phyloP scores from a whole-genome alignment of 2,888 invertebrate species.

The Lasioglossum zephyrum region DNA sequence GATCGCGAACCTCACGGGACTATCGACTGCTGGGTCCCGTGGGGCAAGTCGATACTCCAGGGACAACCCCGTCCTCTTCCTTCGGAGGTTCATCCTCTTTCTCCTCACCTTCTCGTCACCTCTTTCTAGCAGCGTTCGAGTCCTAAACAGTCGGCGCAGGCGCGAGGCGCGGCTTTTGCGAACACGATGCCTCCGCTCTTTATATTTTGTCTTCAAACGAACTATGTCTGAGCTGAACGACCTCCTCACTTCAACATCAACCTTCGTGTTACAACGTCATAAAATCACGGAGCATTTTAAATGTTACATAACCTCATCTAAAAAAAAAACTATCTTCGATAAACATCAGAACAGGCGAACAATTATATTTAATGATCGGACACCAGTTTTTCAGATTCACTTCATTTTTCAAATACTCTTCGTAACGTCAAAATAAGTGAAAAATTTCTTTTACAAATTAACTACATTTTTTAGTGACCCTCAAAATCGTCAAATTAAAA shows the following conservation, averaged over 20 bases:
- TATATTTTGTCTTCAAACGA: conserved; percentile 53
- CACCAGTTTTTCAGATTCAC: too few relatives aligned
- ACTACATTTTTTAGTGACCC: too few relatives aligned
- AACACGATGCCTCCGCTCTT: conserved; percentile 53
- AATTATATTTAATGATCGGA: too few relatives aligned
- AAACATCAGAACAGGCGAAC: background rate
- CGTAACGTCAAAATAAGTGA: too few relatives aligned
- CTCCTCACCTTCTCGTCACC: conserved; percentile 74
- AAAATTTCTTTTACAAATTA: too few relatives aligned
- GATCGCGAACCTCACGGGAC: conserved; percentile 83
- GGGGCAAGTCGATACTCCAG: conserved; percentile 84
- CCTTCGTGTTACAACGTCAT: background rate
- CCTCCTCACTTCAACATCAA: background rate
- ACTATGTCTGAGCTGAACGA: background rate
- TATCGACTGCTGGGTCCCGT: conserved; percentile 84
- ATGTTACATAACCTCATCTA: background rate
- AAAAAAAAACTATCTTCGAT: background rate
- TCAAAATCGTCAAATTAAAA: too few relatives aligned
- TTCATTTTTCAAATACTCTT: too few relatives aligned
- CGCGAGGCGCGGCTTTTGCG: conserved; percentile 66
- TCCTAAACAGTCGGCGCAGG: conserved; percentile 82
- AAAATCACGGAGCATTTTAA: background rate
- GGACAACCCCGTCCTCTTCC: conserved; percentile 76
- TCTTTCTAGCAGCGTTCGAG: conserved; percentile 77
- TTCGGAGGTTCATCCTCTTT: conserved; percentile 64